phyloP scores from a whole-genome alignment of 2,113 vertebrate genomes.

The Poeciliopsis occidentalis region DNA sequence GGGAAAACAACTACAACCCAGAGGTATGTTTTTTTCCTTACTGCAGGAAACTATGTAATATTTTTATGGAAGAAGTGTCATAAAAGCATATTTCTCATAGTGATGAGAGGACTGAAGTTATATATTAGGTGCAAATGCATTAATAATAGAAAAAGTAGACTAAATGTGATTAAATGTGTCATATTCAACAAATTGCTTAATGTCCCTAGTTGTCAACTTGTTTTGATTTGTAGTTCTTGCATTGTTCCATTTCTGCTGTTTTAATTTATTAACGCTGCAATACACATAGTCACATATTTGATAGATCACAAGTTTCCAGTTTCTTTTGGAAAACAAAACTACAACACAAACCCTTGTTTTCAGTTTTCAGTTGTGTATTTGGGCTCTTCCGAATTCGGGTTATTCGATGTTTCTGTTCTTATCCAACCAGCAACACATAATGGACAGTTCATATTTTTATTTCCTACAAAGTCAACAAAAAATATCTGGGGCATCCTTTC shows the following conservation, averaged over 20 bases:
- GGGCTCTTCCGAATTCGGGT: conserved; percentile 42
- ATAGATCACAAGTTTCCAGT: background rate
- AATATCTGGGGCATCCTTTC: conserved; percentile 48
- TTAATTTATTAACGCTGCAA: conserved; percentile 5
- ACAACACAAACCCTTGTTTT: background rate
- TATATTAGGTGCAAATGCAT: conserved; percentile 5
- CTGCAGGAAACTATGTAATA: conserved; percentile 15
- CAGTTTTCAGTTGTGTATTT: background rate
- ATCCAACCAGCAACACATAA: conserved; percentile 20
- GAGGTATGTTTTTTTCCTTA: conserved; percentile 2
- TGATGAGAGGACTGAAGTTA: conserved; percentile 15
- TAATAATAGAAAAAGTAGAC: conserved; percentile 4
- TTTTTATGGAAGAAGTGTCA: conserved; percentile 22
- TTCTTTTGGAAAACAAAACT: background rate
- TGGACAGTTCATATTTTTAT: conserved; percentile 38
- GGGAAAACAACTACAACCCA: conserved; percentile 15
- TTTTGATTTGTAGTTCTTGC: conserved; percentile 29
- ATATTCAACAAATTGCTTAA: conserved; percentile 14
- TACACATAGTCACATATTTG: conserved; percentile 9
- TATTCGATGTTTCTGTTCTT: conserved; percentile 61
- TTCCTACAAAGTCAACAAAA: conserved; percentile 41
- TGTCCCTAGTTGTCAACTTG: background rate
- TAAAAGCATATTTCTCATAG: conserved; percentile 19
- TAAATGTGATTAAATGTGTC: conserved; percentile 15
- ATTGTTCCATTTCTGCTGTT: background rate